Base-by-base conservation (phyloP, 2,888 invertebrate genomes). In the Corbicula japonica region DNA sequence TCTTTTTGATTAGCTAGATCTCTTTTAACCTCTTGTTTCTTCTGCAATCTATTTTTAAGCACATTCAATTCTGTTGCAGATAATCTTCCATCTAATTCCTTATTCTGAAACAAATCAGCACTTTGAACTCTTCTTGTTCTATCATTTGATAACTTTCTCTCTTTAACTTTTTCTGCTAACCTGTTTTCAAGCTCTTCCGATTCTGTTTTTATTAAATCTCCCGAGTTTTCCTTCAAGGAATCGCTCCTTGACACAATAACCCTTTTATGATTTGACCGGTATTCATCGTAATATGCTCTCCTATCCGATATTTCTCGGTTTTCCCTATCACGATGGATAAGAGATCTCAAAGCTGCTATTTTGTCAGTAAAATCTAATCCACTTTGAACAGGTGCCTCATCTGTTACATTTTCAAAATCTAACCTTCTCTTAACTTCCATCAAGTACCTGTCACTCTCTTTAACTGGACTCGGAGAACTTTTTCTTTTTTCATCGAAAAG, bases 301-400 rank as follows among this genome's bases (percentile, higher is more conserved):
- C 72, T 73, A 56, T 68, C 77, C 50, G 52, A 38, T 54, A 68
- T 73, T 52, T 50, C 66, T 48, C n/a, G 65, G 12, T 28, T 63
- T n/a, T 68, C 71, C 34, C 71, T 62, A 26, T 52, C 76, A 26
- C 35, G 58, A 18, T 56, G 73, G 18, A 79, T 76, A 26, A 87
- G 58, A n/a, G 82, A 73, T 48, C 85, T 70, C 34, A 87, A 73
- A 8, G 86, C 86, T n/a, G 83, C 85, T 35, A 87, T 71, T 72
- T 86, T 87, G 72, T 87, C 87, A 3, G 87, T 87, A 71, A 87
- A 87, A 72, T 87, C 87, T 18, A 87, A 46, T 18, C 63, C 76
- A 44, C 50, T 61, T 34, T 35, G 12, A 1, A 72, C 23, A n/a
- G 46, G 23, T 48, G 41, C 28, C 10, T 65, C 30, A 18, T 72